A percentile compares a stretch with the other conserved stretches of the same genome.
Conservation (phyloP, 2,888 invertebrate genomes). For the Cerceris rybyensis region DNA sequence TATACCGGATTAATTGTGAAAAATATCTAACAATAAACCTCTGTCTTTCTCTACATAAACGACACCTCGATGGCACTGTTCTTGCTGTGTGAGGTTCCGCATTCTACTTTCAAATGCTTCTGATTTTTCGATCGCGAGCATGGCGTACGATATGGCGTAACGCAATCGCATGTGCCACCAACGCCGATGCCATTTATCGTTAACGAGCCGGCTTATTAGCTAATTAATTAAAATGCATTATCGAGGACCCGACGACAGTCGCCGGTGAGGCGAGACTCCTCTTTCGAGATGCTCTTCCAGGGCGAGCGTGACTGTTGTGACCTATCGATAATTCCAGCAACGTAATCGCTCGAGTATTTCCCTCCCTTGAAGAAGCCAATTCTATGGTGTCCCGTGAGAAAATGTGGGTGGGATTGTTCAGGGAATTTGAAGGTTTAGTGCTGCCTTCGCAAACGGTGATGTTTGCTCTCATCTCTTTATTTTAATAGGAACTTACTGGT, state of each 20-base stretch:
- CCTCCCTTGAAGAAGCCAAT: not conserved
- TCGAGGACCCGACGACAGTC: conserved; percentile 61
- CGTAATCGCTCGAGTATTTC: conserved; percentile 52
- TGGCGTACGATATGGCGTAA: conserved; percentile 27
- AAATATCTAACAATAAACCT: no score
- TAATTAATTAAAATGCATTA: conserved; percentile 73
- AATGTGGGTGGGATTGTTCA: not conserved
- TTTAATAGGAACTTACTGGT: no score
- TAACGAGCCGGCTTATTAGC: conserved; percentile 68
- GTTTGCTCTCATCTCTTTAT: no score
- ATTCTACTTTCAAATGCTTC: not conserved
- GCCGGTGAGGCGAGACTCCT: conserved; percentile 53
- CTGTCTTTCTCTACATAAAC: not conserved
- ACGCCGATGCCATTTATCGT: conserved; percentile 60
- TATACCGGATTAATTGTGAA: no score
- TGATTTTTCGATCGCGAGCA: not conserved
- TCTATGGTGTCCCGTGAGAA: not conserved
- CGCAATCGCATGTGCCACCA: conserved; percentile 63
- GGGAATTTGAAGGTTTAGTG: not conserved
- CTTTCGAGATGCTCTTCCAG: conserved; percentile 32
- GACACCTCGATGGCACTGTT: not conserved
- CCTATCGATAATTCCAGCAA: conserved; percentile 38
- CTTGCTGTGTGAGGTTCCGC: no score
- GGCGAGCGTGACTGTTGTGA: conserved; percentile 24
- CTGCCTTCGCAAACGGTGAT: no score